These are phyloP conservation scores for Zhuqinia jingwanae DNA, from an alignment of 2,888 invertebrate species.

Conservation along the genomic window DNA sequence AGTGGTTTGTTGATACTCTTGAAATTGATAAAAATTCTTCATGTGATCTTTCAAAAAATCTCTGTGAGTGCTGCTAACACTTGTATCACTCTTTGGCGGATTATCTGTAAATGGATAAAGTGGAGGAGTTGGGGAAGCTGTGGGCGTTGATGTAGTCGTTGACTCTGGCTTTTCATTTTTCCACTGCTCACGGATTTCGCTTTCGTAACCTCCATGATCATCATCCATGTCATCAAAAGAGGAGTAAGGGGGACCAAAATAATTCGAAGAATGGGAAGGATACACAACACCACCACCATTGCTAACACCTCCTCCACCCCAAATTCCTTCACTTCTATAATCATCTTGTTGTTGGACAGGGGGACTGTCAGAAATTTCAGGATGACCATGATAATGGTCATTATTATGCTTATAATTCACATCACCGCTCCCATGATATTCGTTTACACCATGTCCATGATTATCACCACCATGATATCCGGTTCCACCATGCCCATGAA, in stretches of 20 bases:
- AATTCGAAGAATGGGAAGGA: slow-evolving; percentile 7
- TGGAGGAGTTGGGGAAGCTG: not conserved
- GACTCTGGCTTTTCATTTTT: not conserved
- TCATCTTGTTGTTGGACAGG: not conserved
- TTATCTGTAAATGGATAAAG: slow-evolving; percentile 17
- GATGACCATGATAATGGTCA: not conserved
- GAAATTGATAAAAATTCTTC: slow-evolving; percentile 44
- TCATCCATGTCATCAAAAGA: slow-evolving; percentile 33
- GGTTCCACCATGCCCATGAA: slow-evolving; percentile 11
- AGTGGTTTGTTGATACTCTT: slow-evolving; percentile 10
- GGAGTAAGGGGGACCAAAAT: slow-evolving; percentile 9
- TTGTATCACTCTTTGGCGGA: slow-evolving; percentile 7
- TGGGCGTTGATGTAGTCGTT: not conserved
- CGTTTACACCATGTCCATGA: not conserved
- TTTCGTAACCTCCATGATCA: slow-evolving; percentile 56
- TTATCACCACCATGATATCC: not conserved
- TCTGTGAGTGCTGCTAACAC: slow-evolving; percentile 28
- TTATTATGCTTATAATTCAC: not conserved
- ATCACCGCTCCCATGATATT: not conserved
- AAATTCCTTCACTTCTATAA: not conserved
- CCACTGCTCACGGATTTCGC: slow-evolving; percentile 40
- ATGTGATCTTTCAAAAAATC: slow-evolving; percentile 51
- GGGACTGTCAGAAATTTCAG: slow-evolving; percentile 4
- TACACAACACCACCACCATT: not conserved
- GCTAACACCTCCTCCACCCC: not conserved